Conservation (phyloP, 1,140 invertebrate species). For the Brachionus paranguensis region DNA sequence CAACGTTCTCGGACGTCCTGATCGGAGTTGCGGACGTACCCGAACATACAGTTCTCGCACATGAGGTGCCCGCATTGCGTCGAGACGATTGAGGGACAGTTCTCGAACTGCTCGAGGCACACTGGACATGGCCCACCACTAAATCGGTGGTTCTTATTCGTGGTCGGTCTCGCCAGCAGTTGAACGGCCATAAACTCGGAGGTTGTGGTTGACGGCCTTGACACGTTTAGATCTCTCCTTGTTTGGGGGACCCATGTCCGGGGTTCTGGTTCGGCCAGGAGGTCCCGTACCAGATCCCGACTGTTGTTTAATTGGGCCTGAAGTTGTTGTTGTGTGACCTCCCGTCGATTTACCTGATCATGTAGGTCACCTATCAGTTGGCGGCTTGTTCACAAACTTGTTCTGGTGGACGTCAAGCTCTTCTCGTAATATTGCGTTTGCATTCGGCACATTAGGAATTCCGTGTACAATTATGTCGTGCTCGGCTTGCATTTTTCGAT, state of each 20-base stretch:
- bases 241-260: no score
- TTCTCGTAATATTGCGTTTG: background rate
- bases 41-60: background rate
- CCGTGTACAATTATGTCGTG: background rate
- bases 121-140: background rate
- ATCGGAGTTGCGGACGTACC: background rate
- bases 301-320: background rate
- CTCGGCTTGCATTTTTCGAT: background rate
- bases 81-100: background rate
- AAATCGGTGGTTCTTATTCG: no score
- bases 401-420: no score
- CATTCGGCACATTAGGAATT: background rate
- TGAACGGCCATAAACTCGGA: no score
- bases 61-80: background rate
- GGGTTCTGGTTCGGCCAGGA: no score
- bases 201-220: no score
- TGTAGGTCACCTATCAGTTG: background rate
- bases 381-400: no score
- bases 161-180: no score
- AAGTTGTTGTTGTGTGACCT: background rate
- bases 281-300: no score
- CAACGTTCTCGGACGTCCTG: background rate
- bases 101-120: background rate
- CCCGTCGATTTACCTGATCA: background rate
- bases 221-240: no score